These are phyloP conservation scores for Caranx melampygus DNA, from an alignment of 2,113 vertebrate genomes.

Conservation along the genomic window DNA sequence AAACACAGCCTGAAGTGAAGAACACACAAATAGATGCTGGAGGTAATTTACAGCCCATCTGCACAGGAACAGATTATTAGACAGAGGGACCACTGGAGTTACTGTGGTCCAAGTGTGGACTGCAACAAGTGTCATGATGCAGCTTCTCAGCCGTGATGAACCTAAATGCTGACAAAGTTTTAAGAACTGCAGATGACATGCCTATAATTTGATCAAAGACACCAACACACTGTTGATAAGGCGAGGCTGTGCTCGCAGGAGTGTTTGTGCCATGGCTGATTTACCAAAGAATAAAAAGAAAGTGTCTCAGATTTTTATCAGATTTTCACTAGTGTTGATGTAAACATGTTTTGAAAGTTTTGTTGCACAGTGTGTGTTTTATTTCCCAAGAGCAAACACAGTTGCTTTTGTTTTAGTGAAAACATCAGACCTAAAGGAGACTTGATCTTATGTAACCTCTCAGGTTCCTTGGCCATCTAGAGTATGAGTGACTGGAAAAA, in stretches of 20 bases:
- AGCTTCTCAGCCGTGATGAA: not conserved
- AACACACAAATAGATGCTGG: not conserved
- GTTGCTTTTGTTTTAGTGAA: not conserved
- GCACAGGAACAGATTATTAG: not conserved
- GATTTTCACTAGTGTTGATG: too few species aligned
- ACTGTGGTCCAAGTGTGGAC: not conserved
- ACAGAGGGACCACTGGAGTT: not conserved
- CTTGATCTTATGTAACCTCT: not conserved
- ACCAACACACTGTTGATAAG: not conserved
- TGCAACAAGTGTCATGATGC: not conserved
- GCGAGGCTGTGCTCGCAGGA: not conserved
- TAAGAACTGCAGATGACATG: not conserved
- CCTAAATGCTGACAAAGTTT: too few species aligned
- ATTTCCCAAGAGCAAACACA: not conserved
- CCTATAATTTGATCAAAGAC: not conserved
- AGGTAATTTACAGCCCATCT: not conserved
- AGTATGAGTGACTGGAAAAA: not conserved
- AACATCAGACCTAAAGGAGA: not conserved
- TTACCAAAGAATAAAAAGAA: too few species aligned
- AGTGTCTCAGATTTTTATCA: too few species aligned
- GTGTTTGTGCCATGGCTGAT: not conserved
- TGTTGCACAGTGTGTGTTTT: too few species aligned
- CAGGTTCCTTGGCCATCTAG: not conserved
- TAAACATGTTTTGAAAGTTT: too few species aligned
- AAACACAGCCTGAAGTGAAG: not conserved